A percentile compares a stretch with the other conserved stretches of the same genome.
phyloP scores from a whole-genome alignment of 1,140 invertebrate genomes.

The Xylocopa sonorina region DNA sequence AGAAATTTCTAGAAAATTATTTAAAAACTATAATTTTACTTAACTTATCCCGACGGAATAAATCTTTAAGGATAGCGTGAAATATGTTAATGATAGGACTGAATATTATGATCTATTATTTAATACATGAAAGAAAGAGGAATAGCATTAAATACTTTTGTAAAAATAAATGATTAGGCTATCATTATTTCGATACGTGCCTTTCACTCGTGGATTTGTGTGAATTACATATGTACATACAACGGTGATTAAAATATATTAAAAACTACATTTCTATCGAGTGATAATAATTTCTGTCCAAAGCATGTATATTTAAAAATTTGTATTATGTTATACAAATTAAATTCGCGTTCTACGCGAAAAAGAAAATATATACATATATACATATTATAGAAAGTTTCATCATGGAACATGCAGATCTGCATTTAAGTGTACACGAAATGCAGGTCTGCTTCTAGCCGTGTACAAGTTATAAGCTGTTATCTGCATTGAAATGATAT shows the following conservation, averaged over 20 bases:
- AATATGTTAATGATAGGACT: not conserved
- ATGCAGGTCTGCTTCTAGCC: slow-evolving; percentile 23
- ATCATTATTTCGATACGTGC: slow-evolving; percentile 61
- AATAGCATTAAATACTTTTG: slow-evolving; percentile 14
- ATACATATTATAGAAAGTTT: not conserved
- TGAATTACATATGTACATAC: slow-evolving; percentile 62
- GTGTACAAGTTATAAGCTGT: slow-evolving; percentile 39
- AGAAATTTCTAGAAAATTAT: slow-evolving; percentile 17
- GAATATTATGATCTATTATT: not conserved
- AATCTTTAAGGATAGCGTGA: not conserved
- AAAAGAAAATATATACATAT: not conserved
- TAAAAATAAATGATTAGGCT: slow-evolving; percentile 49
- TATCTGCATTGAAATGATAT: slow-evolving; percentile 66
- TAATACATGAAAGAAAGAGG: not conserved
- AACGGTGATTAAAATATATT: slow-evolving; percentile 54
- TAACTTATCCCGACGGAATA: not conserved
- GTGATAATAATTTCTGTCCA: slow-evolving; percentile 59
- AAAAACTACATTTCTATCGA: slow-evolving; percentile 62
- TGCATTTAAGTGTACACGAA: slow-evolving; percentile 23
- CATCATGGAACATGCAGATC: not conserved
- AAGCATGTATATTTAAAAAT: slow-evolving; percentile 10
- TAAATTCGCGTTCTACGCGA: no score
- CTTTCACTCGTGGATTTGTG: slow-evolving; percentile 63
- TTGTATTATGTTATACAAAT: no score
- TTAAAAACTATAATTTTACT: not conserved